These are phyloP conservation scores for Aphaenogaster rudis DNA, from an alignment of 1,140 invertebrate genomes.

Conservation along the genomic window DNA sequence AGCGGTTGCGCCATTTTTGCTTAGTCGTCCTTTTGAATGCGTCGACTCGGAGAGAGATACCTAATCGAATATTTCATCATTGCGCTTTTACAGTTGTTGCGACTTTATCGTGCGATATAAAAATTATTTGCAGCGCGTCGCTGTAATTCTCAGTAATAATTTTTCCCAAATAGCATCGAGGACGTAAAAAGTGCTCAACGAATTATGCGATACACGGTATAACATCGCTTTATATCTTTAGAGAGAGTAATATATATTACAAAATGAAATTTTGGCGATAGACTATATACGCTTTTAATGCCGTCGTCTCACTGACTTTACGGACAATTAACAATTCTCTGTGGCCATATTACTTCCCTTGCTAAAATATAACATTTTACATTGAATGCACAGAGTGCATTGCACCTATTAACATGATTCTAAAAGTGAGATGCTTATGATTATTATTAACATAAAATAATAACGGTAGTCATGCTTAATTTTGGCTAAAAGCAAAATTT, in stretches of 20 bases:
- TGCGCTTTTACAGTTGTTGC: slow-evolving; percentile 26
- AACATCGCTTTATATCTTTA: not conserved
- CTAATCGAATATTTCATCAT: slow-evolving; percentile 50
- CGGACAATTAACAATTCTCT: not conserved
- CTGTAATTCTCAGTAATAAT: not conserved
- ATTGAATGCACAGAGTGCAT: not conserved
- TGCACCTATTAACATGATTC: not conserved
- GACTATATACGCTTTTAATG: not conserved
- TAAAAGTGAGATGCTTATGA: not conserved
- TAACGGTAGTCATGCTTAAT: not conserved
- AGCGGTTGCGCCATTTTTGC: slow-evolving; percentile 57
- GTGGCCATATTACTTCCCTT: not conserved
- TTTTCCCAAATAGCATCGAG: not conserved
- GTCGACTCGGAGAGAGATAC: not conserved
- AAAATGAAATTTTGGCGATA: not conserved
- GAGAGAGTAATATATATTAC: not conserved
- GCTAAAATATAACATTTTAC: not conserved
- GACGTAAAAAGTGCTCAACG: not conserved
- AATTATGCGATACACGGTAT: not conserved
- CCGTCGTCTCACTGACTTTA: not conserved
- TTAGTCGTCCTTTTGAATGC: slow-evolving; percentile 41
- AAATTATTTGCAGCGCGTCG: slow-evolving; percentile 20
- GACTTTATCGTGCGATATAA: slow-evolving; percentile 26
- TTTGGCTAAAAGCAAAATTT: slow-evolving; percentile 12
- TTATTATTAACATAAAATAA: slow-evolving; percentile 1